Conservation (phyloP, 2,113 vertebrate genomes). For the Aramus guarauna region DNA sequence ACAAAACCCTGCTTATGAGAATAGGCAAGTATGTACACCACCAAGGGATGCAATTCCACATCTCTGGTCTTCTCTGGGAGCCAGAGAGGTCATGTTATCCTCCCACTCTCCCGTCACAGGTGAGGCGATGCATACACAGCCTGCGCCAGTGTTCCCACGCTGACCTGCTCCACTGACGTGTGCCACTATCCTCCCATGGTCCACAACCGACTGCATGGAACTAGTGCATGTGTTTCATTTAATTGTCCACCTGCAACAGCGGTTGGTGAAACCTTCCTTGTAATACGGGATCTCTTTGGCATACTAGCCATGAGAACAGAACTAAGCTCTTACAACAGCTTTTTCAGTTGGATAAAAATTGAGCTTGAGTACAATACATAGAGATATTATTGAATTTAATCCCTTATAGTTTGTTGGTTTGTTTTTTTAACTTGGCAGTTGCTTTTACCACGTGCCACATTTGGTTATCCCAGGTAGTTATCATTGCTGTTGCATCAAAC, state of each 20-base stretch:
- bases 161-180: not conserved
- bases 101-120: not conserved
- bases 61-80: not conserved
- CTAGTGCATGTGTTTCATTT: not conserved
- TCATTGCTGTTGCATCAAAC: not conserved
- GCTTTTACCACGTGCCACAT: not conserved
- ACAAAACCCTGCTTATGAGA: not conserved
- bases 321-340: not conserved
- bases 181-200: not conserved
- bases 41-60: not conserved
- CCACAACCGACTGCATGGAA: not conserved
- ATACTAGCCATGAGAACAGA: not conserved
- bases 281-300: not conserved
- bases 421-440: not conserved
- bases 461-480: not conserved
- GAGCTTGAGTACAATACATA: not conserved
- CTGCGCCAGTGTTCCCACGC: rapidly evolving
- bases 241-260: not conserved
- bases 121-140: rapidly evolving
- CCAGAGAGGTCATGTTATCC: not conserved
- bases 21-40: not conserved
- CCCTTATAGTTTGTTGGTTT: not conserved
- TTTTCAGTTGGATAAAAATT: too few relatives aligned
- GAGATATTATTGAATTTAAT: not conserved
- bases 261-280: not conserved